A percentile compares a stretch with the other conserved stretches of the same genome.
phyloP scores from a whole-genome alignment of 2,888 invertebrate species.

The Phaonia tiefii region DNA sequence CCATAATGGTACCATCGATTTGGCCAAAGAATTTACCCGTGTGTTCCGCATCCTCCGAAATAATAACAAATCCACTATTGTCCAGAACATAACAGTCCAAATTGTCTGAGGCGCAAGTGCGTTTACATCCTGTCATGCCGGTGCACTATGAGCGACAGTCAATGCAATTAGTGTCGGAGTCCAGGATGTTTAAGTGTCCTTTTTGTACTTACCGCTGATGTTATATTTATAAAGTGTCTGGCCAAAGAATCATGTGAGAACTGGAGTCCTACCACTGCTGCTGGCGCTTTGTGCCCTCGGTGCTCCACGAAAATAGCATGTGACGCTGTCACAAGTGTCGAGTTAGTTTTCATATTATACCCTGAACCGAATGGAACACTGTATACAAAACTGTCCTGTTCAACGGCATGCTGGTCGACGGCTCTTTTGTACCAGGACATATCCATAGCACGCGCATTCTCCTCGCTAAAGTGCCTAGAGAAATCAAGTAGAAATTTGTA shows the following conservation, averaged over 20 bases:
- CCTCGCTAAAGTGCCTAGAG: slow-evolving; percentile 89
- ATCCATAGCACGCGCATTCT: slow-evolving; percentile 90
- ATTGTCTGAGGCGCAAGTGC: slow-evolving; percentile 92
- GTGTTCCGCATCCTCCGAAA: slow-evolving; percentile 92
- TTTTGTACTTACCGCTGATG: slow-evolving; percentile 88
- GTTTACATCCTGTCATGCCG: slow-evolving; percentile 86
- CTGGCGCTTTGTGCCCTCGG: slow-evolving; percentile 91
- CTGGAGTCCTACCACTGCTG: slow-evolving; percentile 95
- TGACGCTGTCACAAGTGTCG: slow-evolving; percentile 91
- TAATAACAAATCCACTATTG: slow-evolving; percentile 96
- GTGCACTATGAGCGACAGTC: slow-evolving; percentile 82
- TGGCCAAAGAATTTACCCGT: slow-evolving; percentile 97
- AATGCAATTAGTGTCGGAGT: neutral
- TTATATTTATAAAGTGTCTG: slow-evolving; percentile 92
- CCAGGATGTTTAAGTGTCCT: neutral
- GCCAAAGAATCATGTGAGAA: slow-evolving; percentile 92
- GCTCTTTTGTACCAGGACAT: slow-evolving; percentile 95
- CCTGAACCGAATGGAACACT: slow-evolving; percentile 83
- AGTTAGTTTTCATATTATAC: slow-evolving; percentile 81
- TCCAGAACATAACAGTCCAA: slow-evolving; percentile 96
- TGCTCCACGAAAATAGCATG: slow-evolving; percentile 94
- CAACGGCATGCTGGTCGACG: slow-evolving; percentile 92
- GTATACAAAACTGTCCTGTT: slow-evolving; percentile 94
- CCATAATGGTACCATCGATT: slow-evolving; percentile 96
- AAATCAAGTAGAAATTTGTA: neutral